Conservation (phyloP, 2,797 vertebrate genomes). For the Hoplostethus mediterraneus region DNA sequence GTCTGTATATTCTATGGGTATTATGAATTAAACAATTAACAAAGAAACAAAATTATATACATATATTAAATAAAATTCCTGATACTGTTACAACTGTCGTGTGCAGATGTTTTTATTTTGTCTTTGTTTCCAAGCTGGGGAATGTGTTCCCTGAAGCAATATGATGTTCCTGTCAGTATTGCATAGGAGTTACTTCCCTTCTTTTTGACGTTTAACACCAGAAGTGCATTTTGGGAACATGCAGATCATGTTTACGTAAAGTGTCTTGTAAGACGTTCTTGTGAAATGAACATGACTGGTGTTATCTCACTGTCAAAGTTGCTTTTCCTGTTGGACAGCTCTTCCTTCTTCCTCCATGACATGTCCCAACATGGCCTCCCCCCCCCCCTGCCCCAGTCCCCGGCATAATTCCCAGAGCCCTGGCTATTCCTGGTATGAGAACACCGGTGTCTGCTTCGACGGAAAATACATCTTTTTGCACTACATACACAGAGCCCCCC, state of each 20-base stretch:
- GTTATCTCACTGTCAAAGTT: background rate
- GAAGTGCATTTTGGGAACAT: too few species aligned
- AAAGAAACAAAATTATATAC: constrained; percentile 86
- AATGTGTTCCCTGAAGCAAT: background rate
- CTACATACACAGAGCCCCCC: background rate
- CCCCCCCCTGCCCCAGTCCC: background rate
- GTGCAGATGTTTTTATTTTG: constrained; percentile 7
- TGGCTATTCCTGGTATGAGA: background rate
- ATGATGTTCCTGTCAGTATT: too few species aligned
- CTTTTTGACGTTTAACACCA: background rate
- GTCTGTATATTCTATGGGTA: constrained; percentile 88
- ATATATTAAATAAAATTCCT: constrained; percentile 87
- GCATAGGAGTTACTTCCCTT: background rate
- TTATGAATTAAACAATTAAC: constrained; percentile 87
- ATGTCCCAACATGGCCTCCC: constrained; percentile 56
- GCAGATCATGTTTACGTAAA: too few species aligned
- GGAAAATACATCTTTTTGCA: background rate
- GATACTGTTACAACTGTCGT: constrained; percentile 77
- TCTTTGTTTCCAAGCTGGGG: background rate
- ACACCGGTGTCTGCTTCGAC: background rate
- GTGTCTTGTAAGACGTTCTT: too few species aligned
- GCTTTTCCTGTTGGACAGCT: constrained; percentile 34
- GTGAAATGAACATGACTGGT: background rate
- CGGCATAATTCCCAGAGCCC: constrained; percentile 1
- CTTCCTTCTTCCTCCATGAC: constrained; percentile 31